Percentiles rank a stretch among this genome's conserved stretches.
Evolutionary conservation across 92 coral and sea anemone genomes (phyloP).

Genomic region (Pocillopora grandis): DNA sequence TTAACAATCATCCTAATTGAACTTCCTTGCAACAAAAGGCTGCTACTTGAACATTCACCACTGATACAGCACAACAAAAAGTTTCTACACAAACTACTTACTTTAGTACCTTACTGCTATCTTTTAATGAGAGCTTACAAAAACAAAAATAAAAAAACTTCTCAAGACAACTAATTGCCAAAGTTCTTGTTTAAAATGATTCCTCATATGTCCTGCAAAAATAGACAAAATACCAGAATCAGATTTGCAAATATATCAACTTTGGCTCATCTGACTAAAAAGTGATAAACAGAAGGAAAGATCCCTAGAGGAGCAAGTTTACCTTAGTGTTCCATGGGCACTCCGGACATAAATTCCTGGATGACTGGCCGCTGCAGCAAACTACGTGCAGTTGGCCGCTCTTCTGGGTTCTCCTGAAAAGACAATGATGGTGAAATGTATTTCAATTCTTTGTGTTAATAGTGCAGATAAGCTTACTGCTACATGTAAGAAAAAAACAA

Average conservation of each 20-base stretch:
- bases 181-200: background rate
- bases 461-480: too few species aligned
- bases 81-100: too few species aligned
- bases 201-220: background rate
- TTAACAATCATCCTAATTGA: too few species aligned
- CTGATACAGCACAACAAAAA: too few species aligned
- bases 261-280: background rate
- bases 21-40: too few species aligned
- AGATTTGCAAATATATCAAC: background rate
- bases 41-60: too few species aligned
- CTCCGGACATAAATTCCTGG: background rate
- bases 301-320: background rate
- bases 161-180: background rate
- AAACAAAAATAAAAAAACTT: too few species aligned
- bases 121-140: too few species aligned
- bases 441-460: too few species aligned
- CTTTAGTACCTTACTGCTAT: too few species aligned
- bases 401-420: constrained; percentile 16
- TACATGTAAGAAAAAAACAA: too few species aligned
- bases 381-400: constrained; percentile 20
- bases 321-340: background rate
- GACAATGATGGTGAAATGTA: background rate
- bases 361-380: constrained; percentile 21
- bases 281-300: background rate
- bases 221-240: background rate